phyloP scores from a whole-genome alignment of 2,113 vertebrate species.

The Vulpes lagopus region DNA sequence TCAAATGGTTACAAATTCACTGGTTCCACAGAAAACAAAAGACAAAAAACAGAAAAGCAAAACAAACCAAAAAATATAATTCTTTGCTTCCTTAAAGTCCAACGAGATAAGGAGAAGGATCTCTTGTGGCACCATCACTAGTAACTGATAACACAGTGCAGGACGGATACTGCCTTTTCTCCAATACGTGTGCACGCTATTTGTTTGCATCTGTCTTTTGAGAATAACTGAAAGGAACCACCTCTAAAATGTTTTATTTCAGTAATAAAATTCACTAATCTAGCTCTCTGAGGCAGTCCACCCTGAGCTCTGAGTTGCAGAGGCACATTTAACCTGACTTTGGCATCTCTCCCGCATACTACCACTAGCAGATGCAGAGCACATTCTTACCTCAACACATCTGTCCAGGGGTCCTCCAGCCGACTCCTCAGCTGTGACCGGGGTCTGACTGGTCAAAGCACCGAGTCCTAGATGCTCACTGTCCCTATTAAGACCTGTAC shows the following conservation, averaged over 20 bases:
- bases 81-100: neutral
- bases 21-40: neutral
- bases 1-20: neutral
- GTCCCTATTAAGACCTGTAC: neutral
- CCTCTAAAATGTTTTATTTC: neutral
- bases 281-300: neutral
- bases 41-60: neutral
- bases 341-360: neutral
- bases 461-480: neutral
- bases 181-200: neutral
- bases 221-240: neutral
- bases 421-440: neutral
- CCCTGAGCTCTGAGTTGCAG: neutral
- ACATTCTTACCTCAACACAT: neutral
- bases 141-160: neutral
- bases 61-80: neutral
- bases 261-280: neutral
- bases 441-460: neutral
- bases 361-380: neutral
- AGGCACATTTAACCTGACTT: neutral
- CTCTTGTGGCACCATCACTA: neutral
- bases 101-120: neutral
- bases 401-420: neutral
- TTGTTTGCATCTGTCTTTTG: neutral
- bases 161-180: neutral